phyloP scores from a whole-genome alignment of 2,888 invertebrate species.

The Octodonta nipae region DNA sequence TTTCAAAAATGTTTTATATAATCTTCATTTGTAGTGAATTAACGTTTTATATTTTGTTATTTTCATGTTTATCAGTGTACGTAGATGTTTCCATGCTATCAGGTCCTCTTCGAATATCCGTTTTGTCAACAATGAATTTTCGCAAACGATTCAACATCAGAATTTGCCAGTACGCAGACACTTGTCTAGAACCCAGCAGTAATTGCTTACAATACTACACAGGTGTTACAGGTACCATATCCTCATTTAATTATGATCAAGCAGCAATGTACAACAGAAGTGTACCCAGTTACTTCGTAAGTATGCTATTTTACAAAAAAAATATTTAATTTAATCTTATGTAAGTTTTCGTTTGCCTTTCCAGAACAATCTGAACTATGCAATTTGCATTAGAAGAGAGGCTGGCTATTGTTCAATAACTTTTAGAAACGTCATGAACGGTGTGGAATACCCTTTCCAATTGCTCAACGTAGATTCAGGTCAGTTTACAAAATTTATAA shows the following conservation, averaged over 20 bases:
- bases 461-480: slow-evolving; percentile 54
- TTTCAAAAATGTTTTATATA: too few relatives aligned
- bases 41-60: slow-evolving; percentile 3
- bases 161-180: slow-evolving; percentile 40
- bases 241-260: slow-evolving; percentile 59
- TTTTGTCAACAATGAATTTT: slow-evolving; percentile 44
- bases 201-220: slow-evolving; percentile 52
- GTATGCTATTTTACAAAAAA: slow-evolving; percentile 4
- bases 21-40: too few relatives aligned
- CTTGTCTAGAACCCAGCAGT: slow-evolving; percentile 32
- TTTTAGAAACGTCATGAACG: slow-evolving; percentile 42
- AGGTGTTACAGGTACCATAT: slow-evolving; percentile 45
- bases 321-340: neutral
- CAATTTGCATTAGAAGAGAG: slow-evolving; percentile 52
- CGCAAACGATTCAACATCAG: slow-evolving; percentile 50
- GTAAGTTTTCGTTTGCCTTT: slow-evolving; percentile 24
- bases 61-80: slow-evolving; percentile 44
- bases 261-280: slow-evolving; percentile 42
- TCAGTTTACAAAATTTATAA: too few relatives aligned
- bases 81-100: slow-evolving; percentile 50
- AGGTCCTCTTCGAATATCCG: slow-evolving; percentile 52
- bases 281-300: slow-evolving; percentile 49
- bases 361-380: slow-evolving; percentile 67
- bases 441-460: slow-evolving; percentile 47
- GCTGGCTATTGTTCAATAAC: slow-evolving; percentile 52